Evolutionary conservation across 2,113 vertebrate species (phyloP).

Genomic region (Hemibagrus wyckioides): DNA sequence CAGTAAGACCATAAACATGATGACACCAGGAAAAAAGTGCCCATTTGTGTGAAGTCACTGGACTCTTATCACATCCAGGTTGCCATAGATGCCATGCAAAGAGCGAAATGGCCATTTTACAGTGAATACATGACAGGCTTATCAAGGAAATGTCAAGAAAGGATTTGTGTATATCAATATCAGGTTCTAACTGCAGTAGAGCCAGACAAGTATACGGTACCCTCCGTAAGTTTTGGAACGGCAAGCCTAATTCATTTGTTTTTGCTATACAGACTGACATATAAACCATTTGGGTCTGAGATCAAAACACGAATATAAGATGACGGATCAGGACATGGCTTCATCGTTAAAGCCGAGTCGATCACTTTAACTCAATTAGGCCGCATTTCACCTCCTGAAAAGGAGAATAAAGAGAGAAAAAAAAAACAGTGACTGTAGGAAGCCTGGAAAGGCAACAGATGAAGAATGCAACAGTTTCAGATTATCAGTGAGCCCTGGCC

Average conservation of each 20-base stretch:
- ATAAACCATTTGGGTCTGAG: not conserved
- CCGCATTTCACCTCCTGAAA: not conserved
- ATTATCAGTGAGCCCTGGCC: no score
- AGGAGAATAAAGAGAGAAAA: not conserved
- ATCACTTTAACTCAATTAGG: not conserved
- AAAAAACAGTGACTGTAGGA: not conserved
- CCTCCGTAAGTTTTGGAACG: not conserved
- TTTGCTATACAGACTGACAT: no score
- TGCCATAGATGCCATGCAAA: constrained; percentile 16
- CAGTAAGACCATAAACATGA: constrained; percentile 21
- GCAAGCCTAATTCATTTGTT: no score
- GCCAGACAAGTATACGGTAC: not conserved
- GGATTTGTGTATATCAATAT: not conserved
- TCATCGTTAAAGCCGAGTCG: not conserved
- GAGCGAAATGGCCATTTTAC: not conserved
- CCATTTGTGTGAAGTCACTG: not conserved
- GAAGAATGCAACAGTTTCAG: no score
- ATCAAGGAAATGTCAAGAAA: constrained; percentile 7
- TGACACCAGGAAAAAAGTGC: not conserved
- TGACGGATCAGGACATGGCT: not conserved
- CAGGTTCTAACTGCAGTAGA: not conserved
- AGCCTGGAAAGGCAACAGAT: no score
- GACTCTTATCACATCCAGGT: constrained; percentile 18
- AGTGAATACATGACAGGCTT: not conserved
- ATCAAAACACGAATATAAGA: not conserved